Base-by-base conservation (phyloP, 2,113 vertebrate genomes). In the Vulpes lagopus region DNA sequence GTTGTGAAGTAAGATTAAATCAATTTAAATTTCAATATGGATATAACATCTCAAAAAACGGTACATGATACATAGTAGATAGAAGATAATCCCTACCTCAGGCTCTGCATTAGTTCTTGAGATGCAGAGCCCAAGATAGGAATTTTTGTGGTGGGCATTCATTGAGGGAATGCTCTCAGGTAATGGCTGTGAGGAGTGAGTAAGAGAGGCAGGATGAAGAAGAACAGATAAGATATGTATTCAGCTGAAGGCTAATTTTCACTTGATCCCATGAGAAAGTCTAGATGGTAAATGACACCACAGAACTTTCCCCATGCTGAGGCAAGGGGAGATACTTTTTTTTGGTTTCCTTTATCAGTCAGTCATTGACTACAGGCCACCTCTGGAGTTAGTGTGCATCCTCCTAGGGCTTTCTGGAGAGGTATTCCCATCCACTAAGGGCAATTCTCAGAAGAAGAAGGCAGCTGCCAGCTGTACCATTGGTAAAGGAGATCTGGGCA, bases 1-100 rank as follows among this genome's bases (percentile, higher is more conserved):
- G 71, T 86, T 91, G n/a, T 93, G 59, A 88, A 69, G 8, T 90
- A 78, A 81, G 32, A 89, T 84, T 89, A 76, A 88, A 71, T 49
- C 53, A 60, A 82, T 49, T 55, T 43, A 82, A 88, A 87, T 95
- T 89, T 67, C 27, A 67, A 90, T 69, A 88, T 88, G 51, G 22
- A 27, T 64, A 88, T 79, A 88, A 49, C 43, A 20, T 76, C 30
- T 92, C 53, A 81, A 78, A 91, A 91, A 88, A 35, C 2, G 73
- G 51, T 19, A 8, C 64, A 23, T 53, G 59, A 25, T 17, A 64
- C 25, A 53, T 80, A 22, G 35, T 30, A 76, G 38, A 27, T 64
- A 85, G 76, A 65, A 74, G 67, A 86, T 76, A 87, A 91, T 32
- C 20, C 53, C 35, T 14, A 4, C 86, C 17, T 94, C 53, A 87